Conservation (phyloP, 2,113 vertebrate genomes). For the Uria aalge region DNA sequence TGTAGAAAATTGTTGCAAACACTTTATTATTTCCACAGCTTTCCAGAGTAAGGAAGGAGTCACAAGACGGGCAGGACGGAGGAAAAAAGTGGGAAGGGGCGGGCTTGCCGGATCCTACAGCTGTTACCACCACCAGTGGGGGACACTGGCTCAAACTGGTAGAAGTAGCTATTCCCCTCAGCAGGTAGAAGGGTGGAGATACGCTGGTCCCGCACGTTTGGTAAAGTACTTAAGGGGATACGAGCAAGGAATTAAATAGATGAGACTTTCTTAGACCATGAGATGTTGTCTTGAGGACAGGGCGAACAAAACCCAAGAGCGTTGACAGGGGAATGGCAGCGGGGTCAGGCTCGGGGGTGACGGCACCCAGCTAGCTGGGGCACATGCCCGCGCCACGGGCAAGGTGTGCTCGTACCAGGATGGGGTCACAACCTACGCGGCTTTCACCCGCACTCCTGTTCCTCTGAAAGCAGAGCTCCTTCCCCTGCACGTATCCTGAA, state of each 20-base stretch:
- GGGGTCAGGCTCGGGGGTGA: fast-evolving
- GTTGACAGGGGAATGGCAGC: neutral
- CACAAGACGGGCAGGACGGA: neutral
- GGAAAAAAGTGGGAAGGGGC: neutral
- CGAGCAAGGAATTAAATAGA: neutral
- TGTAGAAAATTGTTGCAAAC: neutral
- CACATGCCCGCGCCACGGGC: neutral
- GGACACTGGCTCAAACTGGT: neutral
- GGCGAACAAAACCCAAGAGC: neutral
- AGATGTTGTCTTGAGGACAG: neutral
- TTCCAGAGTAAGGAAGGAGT: neutral
- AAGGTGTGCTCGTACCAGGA: no score
- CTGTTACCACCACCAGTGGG: neutral
- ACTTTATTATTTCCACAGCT: neutral
- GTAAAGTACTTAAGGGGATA: neutral
- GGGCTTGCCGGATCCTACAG: neutral
- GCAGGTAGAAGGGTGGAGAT: neutral
- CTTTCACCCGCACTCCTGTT: neutral
- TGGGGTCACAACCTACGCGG: neutral
- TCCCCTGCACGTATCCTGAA: neutral
- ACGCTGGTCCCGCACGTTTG: neutral
- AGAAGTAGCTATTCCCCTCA: neutral
- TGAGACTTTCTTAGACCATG: fast-evolving
- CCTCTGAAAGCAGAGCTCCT: neutral
- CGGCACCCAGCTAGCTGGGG: fast-evolving